phyloP scores from a whole-genome alignment of 2,113 vertebrate species.

The Parus major region DNA sequence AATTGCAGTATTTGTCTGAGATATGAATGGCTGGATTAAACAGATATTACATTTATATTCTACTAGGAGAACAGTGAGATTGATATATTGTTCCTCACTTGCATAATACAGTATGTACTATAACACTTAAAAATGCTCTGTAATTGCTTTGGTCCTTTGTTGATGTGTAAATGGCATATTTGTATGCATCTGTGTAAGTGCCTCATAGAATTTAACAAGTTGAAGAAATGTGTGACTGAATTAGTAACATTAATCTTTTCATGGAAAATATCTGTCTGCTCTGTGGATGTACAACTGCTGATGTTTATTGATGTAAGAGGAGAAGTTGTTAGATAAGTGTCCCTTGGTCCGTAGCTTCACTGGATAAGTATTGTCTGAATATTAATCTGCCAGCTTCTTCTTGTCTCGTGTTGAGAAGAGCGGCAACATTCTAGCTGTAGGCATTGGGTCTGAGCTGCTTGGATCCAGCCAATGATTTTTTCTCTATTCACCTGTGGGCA shows the following conservation, averaged over 20 bases:
- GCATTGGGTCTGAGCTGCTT: neutral
- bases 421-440: neutral
- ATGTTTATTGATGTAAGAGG: neutral
- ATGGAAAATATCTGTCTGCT: neutral
- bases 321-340: neutral
- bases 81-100: slow-evolving; percentile 37
- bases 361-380: neutral
- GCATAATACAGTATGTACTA: neutral
- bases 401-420: neutral
- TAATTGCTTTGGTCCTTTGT: slow-evolving; percentile 28
- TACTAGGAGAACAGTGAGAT: neutral
- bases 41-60: slow-evolving; percentile 1
- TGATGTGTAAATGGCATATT: slow-evolving; percentile 5
- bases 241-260: neutral
- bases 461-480: neutral
- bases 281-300: neutral
- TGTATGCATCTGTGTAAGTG: slow-evolving; percentile 1
- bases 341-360: neutral
- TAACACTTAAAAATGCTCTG: neutral
- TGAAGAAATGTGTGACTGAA: neutral
- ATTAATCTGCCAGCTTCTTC: neutral
- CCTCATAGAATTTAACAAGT: slow-evolving; percentile 1
- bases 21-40: slow-evolving; percentile 2
- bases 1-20: neutral
- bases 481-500: neutral